Conservation (phyloP, 2,797 vertebrate genomes). For the Ciconia nigra region DNA sequence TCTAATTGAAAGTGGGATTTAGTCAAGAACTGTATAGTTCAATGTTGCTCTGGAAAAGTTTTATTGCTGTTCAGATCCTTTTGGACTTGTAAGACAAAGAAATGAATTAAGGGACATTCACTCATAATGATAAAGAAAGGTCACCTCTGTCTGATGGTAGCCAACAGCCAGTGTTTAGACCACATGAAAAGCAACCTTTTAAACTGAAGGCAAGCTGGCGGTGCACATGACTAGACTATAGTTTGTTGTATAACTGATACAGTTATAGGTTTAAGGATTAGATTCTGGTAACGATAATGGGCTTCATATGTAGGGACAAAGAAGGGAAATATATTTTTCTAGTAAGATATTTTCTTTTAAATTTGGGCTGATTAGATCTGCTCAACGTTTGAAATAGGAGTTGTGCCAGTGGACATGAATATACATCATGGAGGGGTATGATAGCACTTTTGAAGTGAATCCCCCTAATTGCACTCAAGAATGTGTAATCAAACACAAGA, state of each 20-base stretch:
- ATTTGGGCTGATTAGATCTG: background rate
- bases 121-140: background rate
- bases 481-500: constrained; percentile 51
- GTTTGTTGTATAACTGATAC: background rate
- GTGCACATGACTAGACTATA: background rate
- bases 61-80: background rate
- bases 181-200: background rate
- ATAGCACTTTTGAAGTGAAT: constrained; percentile 41
- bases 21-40: background rate
- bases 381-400: background rate
- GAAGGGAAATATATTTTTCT: background rate
- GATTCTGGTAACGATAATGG: background rate
- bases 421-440: background rate
- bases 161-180: background rate
- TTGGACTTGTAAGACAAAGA: background rate
- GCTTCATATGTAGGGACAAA: background rate
- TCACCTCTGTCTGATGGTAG: background rate
- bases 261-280: background rate
- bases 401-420: constrained; percentile 20
- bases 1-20: background rate
- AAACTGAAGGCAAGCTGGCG: background rate
- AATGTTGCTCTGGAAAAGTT: background rate
- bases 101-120: background rate
- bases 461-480: constrained; percentile 36
- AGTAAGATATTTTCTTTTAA: background rate